Base-by-base conservation (phyloP, 2,113 vertebrate species). In the Macrotus californicus region DNA sequence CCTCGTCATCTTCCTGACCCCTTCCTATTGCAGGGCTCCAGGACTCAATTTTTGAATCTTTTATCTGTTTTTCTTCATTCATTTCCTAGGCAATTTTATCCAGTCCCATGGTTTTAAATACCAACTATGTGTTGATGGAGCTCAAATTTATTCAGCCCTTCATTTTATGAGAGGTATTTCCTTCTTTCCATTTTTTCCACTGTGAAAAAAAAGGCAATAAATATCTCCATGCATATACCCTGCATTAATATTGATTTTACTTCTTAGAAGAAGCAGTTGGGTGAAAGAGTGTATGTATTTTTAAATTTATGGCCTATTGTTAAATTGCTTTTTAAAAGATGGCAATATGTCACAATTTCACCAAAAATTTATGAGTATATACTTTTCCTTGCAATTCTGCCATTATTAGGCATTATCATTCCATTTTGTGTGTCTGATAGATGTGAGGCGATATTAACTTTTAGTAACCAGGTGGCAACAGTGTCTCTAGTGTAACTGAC, bases 201-300 rank as follows among this genome's bases (percentile, higher is more conserved):
- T 91, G 18, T 76, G 73, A 54, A 54, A 66, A 66, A 31, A 92
- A 94, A 90, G 48, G 39, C 10, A 93, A 61, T 72, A 85, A 96
- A 70, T 81, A 81, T 70, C 19, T 34, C 54, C 82, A 36, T 2
- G 10, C 10, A 56, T 6, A 9, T n/a, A 52, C 69, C 22, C 6
- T 92, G 67, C n/a, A 43, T 87, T 82, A 93, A 26, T 94, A 91
- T 52, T 80, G 48, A 91, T 87, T 93, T 94, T 84, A 34, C 72
- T 81, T 85, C 75, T 92, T 94, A 85, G n/a, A 93, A 85, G n/a
- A 93, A 79, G 29, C 39, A 94, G 75, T 81, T 86, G 41, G 5
- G 14, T 73, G 3, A 43, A 73, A 95, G 39, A 18, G 39, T 19
- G 2, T 34, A 72, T 59, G 9, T 22, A 80, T 79, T 94, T 95